Conservation (phyloP, 1,140 invertebrate genomes). For the Yoshiicerus persimilis region DNA sequence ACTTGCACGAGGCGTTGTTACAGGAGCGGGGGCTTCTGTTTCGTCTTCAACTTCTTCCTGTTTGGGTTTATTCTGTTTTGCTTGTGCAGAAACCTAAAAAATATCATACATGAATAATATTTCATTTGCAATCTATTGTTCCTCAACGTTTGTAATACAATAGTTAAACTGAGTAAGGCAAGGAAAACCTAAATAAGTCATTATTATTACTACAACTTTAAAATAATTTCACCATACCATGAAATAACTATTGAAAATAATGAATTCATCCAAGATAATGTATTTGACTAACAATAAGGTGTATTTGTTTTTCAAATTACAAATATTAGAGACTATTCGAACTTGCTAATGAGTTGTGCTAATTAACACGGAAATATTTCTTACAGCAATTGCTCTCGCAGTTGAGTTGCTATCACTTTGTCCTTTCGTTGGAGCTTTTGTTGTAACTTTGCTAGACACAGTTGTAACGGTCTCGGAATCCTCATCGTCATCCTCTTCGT, state of each 20-base stretch:
- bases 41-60: conserved; percentile 23
- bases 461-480: neutral
- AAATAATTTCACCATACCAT: neutral
- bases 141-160: too few species aligned
- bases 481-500: neutral
- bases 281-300: neutral
- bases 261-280: too few species aligned
- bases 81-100: neutral
- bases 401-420: neutral
- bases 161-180: too few species aligned
- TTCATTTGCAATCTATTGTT: too few species aligned
- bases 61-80: neutral
- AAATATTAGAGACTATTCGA: neutral
- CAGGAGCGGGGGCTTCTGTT: neutral
- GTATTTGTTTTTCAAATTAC: neutral
- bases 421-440: neutral
- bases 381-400: neutral
- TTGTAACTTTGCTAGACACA: neutral
- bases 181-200: too few species aligned
- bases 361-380: neutral
- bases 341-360: neutral
- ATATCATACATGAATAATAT: neutral
- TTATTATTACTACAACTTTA: too few species aligned
- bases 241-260: too few species aligned
- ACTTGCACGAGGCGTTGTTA: neutral